Conservation (phyloP, 2,888 invertebrate species). For the Meteorus cinctellus region DNA sequence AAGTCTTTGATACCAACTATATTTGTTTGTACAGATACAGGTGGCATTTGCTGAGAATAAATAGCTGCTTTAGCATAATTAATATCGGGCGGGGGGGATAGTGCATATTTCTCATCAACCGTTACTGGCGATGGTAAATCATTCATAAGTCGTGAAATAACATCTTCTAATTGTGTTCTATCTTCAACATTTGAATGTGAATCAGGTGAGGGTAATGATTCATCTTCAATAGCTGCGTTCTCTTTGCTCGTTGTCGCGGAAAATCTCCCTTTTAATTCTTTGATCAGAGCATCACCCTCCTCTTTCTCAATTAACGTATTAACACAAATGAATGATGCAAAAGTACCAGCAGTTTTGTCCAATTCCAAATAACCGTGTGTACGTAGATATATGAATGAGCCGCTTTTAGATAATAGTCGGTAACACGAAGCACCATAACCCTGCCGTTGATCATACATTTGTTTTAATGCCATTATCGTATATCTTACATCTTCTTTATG, state of each 20-base stretch:
- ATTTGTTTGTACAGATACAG: conserved; percentile 64
- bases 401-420: conserved; percentile 85
- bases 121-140: conserved; percentile 72
- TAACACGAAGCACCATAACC: conserved; percentile 92
- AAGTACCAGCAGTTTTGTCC: conserved; percentile 83
- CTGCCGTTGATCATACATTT: conserved; percentile 91
- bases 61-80: conserved; percentile 68
- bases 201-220: background rate
- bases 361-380: conserved; percentile 90
- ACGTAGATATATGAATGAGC: conserved; percentile 88
- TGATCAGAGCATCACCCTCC: conserved; percentile 83
- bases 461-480: conserved; percentile 89
- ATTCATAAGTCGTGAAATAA: conserved; percentile 82
- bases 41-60: conserved; percentile 68
- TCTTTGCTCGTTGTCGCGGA: conserved; percentile 77
- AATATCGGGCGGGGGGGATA: conserved; percentile 60
- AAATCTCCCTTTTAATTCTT: conserved; percentile 87
- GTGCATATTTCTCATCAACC: conserved; percentile 61
- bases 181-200: conserved; percentile 78
- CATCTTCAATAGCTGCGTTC: conserved; percentile 42
- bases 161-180: conserved; percentile 81
- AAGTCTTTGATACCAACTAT: conserved; percentile 63
- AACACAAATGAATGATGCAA: conserved; percentile 90
- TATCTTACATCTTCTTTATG: conserved; percentile 91
- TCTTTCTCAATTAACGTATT: conserved; percentile 85